phyloP scores from a whole-genome alignment of 2,113 vertebrate species.

The Mohoua ochrocephala region DNA sequence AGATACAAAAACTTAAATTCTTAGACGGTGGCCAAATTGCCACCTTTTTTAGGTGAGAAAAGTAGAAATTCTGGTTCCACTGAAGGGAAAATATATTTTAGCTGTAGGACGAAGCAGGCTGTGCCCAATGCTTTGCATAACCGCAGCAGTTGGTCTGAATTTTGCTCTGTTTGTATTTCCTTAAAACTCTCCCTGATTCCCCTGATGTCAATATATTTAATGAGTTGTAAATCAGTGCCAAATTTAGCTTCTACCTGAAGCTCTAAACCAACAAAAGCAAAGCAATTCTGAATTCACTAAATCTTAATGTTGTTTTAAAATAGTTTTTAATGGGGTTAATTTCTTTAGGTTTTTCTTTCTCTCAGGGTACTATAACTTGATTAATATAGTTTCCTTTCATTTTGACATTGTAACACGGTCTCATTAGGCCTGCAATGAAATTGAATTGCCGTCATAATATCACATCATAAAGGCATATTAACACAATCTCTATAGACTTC shows the following conservation, averaged over 20 bases:
- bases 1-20: background rate
- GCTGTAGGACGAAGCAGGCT: background rate
- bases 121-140: background rate
- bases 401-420: conserved; percentile 67
- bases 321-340: conserved; percentile 56
- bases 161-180: conserved; percentile 5
- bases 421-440: conserved; percentile 70
- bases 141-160: background rate
- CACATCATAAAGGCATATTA: conserved; percentile 70
- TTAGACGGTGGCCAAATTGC: background rate
- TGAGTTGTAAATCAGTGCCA: conserved; percentile 46
- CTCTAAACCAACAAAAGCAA: conserved; percentile 46
- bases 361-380: conserved; percentile 57
- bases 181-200: background rate
- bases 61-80: background rate
- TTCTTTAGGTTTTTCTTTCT: conserved; percentile 54
- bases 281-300: conserved; percentile 45
- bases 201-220: conserved; percentile 41
- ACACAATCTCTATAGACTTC: conserved; percentile 49
- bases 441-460: conserved; percentile 68
- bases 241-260: conserved; percentile 54
- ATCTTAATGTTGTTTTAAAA: conserved; percentile 65
- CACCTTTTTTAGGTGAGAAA: background rate
- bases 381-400: conserved; percentile 64
- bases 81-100: background rate